Evolutionary conservation across 2,888 invertebrate species (phyloP).

Genomic region (Chaetogeoica ovagalla): DNA sequence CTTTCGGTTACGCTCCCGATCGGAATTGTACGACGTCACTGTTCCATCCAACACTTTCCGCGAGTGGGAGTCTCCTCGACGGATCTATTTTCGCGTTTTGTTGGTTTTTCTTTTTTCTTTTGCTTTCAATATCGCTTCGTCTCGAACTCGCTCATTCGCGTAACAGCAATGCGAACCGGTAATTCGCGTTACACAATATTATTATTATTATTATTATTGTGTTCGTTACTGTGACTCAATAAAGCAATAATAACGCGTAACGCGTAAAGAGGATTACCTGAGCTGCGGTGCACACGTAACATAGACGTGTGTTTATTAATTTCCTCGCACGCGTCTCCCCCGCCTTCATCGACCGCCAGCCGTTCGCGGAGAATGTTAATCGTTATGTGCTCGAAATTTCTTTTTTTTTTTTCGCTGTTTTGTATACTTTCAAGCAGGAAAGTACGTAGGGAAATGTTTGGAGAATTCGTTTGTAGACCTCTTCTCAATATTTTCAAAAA

Average conservation of each 20-base stretch:
- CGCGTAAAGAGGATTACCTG: constrained; percentile 15
- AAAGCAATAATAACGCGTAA: not conserved
- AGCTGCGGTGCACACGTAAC: not conserved
- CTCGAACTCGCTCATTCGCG: not conserved
- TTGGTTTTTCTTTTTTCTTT: not conserved
- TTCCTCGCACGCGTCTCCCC: not conserved
- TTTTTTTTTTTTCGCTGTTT: not conserved
- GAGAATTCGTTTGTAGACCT: not conserved
- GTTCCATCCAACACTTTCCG: too few species aligned
- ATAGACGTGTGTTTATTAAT: not conserved
- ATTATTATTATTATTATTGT: not conserved
- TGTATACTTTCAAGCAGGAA: too few species aligned
- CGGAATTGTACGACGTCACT: too few species aligned
- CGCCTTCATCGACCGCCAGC: not conserved
- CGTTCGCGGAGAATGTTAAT: not conserved
- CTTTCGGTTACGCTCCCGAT: too few species aligned
- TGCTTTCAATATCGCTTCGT: not conserved
- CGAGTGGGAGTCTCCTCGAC: too few species aligned
- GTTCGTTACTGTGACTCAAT: not conserved
- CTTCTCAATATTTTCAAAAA: not conserved
- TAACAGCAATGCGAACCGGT: constrained; percentile 19
- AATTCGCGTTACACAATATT: constrained; percentile 35
- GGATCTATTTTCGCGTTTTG: too few species aligned
- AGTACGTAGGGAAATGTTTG: not conserved
- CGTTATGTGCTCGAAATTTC: not conserved